Evolutionary conservation across 2,113 vertebrate species (phyloP), one percentile per base, ranked within the genome.

Genomic region (Esox niger): DNA sequence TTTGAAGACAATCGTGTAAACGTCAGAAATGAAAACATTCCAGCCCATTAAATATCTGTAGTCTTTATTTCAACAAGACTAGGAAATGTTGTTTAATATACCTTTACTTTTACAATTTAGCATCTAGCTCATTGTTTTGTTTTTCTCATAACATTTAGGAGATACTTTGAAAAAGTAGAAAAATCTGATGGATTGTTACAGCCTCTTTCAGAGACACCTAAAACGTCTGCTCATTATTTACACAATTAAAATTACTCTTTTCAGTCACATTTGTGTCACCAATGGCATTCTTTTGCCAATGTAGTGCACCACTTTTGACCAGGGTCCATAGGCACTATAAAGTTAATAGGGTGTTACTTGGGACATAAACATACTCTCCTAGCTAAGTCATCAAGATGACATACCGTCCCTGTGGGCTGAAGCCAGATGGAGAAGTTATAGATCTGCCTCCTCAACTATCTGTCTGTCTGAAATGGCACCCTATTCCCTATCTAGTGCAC

Each of bases 61-160:
- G 91, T 92, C 90, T 92, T 92, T 92, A 92, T 92, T 92, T 91
- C 71, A 86, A 86, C 87, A 92, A 91, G 90, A 91, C 89, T 90
- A 88, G 82, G 86, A 90, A 87, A 89, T 84, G 88, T 65, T 69
- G 78, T 90, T 90, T 91, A 89, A 92, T 90, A 92, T 90, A 92
- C 88, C 86, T 84, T 91, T 88, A 88, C 81, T 90, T 82, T 90
- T 90, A 89, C 89, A 90, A 83, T 90, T 90, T 86, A 92, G 86
- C 88, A 89, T 90, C 88, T 89, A 87, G 86, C 82, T 87, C 83
- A 80, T 66, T 25, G 20, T 79, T 76, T 85, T 72, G 73, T 75
- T 84, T 61, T 59, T 87, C 78, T 70, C 85, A 87, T 82, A 84
- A 84, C 84, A 84, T 89, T 89, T 85, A 84, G 78, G 83, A 85